Base-by-base conservation (phyloP, 1,140 invertebrate species). In the Maniola jurtina region DNA sequence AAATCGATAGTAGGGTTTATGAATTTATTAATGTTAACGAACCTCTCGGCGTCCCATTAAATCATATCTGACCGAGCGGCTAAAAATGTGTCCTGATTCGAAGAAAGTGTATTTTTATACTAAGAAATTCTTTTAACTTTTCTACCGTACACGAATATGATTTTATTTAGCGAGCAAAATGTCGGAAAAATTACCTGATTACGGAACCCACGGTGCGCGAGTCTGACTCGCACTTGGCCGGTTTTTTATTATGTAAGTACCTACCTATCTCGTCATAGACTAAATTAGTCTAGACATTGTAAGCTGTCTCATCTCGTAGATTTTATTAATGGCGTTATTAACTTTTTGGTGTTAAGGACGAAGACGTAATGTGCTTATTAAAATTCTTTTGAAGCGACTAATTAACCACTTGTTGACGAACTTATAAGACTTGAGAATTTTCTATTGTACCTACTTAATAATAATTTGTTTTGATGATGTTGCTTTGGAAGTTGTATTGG, bases 11-110 rank as follows among this genome's bases (percentile, higher is more conserved):
- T 84, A 82, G 45, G 70, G 69, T 68, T n/a, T 52, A 67, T 79
- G 77, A 81, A 86, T 85, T 89, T 87, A 87, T 87, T 79, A 81
- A 86, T 83, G 80, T 79, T 84, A 83, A 87, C 81, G 82, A 85
- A 82, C 65, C 76, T 84, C 79, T 86, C 76, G 79, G 64, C 81
- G 75, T 71, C 79, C 71, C 79, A 82, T 83, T 89, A 85, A 87
- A 89, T 89, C 84, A 87, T 85, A 87, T 87, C 83, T 84, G 83
- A 81, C 81, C 77, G 80, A 75, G 73, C 78, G 79, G 68, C 80
- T 85, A 83, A 86, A 84, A 85, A 84, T 83, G 77, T 79, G 60
- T 68, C 73, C 62, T 48, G 69, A 75, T 68, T 66, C 79, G 72
- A 80, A 79, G 78, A 81, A 81, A 59, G 61, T 48, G 60, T 86